These are phyloP conservation scores for Porites cylindrica DNA, from an alignment of 92 coral and sea anemone species.

Conservation along the genomic window DNA sequence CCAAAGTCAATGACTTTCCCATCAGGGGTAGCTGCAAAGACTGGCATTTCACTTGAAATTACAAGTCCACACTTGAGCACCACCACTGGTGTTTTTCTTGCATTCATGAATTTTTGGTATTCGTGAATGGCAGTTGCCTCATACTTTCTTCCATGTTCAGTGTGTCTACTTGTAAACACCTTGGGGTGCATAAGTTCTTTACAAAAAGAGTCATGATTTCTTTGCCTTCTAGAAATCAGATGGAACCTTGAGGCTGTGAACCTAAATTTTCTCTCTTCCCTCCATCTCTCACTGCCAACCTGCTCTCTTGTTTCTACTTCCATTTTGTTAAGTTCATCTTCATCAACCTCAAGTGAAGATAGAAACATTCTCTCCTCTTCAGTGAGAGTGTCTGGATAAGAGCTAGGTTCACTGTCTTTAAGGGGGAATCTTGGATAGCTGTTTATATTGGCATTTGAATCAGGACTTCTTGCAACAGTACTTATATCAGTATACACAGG, in stretches of 20 bases:
- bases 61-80: constrained; percentile 43
- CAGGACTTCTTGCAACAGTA: neutral
- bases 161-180: too few species aligned
- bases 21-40: constrained; percentile 40
- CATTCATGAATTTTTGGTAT: neutral
- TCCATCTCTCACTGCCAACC: constrained; percentile 38
- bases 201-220: too few species aligned
- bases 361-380: neutral
- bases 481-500: neutral
- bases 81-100: constrained; percentile 25
- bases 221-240: too few species aligned
- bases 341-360: constrained; percentile 24
- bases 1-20: constrained; percentile 17
- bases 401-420: neutral
- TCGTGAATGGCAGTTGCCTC: too few species aligned
- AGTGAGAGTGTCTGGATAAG: constrained; percentile 15
- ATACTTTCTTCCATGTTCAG: too few species aligned
- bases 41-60: constrained; percentile 25
- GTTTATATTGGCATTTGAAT: neutral
- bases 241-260: constrained; percentile 35
- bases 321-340: neutral
- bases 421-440: constrained; percentile 9
- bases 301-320: constrained; percentile 18
- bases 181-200: too few species aligned
- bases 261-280: constrained; percentile 25